These are phyloP conservation scores for Formica selysi DNA, from an alignment of 1,140 invertebrate species.

Conservation along the genomic window DNA sequence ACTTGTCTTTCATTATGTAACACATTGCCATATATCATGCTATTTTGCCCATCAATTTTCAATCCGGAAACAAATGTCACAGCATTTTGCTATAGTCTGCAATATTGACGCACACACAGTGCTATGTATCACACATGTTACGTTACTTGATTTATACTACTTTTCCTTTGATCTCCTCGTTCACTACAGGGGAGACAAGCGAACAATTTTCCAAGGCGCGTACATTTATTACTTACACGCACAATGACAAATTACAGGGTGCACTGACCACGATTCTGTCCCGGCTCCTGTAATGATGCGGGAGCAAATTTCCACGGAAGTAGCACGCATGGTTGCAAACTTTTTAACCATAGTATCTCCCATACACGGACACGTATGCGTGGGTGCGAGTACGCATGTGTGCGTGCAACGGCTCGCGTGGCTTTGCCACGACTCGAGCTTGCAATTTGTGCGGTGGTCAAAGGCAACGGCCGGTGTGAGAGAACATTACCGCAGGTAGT, in stretches of 20 bases:
- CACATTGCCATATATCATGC: not conserved
- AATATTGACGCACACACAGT: not conserved
- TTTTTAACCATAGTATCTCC: slow-evolving; percentile 59
- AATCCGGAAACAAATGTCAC: not conserved
- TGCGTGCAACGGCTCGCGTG: slow-evolving; percentile 39
- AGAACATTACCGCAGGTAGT: slow-evolving; percentile 62
- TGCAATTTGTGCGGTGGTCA: slow-evolving; percentile 62
- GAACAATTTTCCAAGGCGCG: slow-evolving; percentile 40
- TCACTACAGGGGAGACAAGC: not conserved
- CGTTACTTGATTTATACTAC: slow-evolving; percentile 29
- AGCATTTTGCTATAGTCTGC: not conserved
- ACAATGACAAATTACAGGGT: slow-evolving; percentile 49
- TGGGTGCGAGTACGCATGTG: not conserved
- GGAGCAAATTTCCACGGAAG: slow-evolving; percentile 48
- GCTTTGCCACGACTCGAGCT: slow-evolving; percentile 62
- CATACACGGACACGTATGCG: slow-evolving; percentile 2
- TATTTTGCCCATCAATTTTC: not conserved
- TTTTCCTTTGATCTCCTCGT: slow-evolving; percentile 22
- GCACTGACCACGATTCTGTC: slow-evolving; percentile 33
- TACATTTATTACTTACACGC: slow-evolving; percentile 55
- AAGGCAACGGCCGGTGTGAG: slow-evolving; percentile 55
- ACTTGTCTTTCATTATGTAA: not conserved
- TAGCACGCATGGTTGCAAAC: slow-evolving; percentile 58
- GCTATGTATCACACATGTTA: not conserved
- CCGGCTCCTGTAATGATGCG: slow-evolving; percentile 51